Conservation (phyloP, 30 jellyfish, hydroid and myxozoan genomes). For the Catostylus mosaicus region DNA sequence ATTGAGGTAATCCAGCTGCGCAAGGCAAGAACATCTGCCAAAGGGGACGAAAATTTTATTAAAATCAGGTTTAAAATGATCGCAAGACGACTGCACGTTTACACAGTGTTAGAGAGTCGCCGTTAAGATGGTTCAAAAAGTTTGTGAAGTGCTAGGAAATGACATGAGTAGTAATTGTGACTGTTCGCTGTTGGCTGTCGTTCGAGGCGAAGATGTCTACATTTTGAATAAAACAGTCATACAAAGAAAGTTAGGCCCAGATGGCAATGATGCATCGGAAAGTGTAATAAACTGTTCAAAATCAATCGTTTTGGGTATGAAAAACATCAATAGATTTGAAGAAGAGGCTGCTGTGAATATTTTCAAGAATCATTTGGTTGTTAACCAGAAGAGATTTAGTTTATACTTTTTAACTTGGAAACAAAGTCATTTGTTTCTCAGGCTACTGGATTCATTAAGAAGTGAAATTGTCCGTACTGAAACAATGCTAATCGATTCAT, state of each 20-base stretch:
- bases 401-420: conserved; percentile 2
- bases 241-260: neutral
- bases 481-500: neutral
- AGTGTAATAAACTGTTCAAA: neutral
- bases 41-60: neutral
- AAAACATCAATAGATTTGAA: neutral
- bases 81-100: neutral
- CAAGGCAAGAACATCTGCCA: conserved; percentile 3
- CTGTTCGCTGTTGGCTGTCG: neutral
- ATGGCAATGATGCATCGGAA: neutral
- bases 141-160: neutral
- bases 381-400: neutral
- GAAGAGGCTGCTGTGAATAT: neutral
- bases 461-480: neutral
- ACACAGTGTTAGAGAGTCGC: neutral
- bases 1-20: conserved; percentile 14
- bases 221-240: neutral
- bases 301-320: neutral
- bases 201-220: neutral
- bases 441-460: neutral
- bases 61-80: neutral
- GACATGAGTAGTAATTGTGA: neutral
- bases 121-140: neutral
- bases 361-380: neutral
- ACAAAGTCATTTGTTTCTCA: neutral